Evolutionary conservation across 2,888 invertebrate species (phyloP).

Genomic region (Eulithis prunata): DNA sequence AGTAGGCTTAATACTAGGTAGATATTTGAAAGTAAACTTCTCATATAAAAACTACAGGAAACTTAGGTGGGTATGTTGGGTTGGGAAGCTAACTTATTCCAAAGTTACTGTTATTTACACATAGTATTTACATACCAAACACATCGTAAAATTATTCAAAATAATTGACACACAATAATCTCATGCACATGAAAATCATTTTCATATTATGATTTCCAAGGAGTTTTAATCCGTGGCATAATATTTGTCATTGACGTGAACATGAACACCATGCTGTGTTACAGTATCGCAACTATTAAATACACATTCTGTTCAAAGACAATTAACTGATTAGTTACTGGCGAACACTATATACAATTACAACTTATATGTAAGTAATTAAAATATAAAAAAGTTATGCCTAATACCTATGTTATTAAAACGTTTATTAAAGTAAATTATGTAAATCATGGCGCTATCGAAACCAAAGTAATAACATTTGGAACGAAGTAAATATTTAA

Average conservation of each 20-base stretch:
- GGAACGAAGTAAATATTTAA: constrained; percentile 46
- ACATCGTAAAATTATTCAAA: background rate
- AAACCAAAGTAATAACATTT: constrained; percentile 66
- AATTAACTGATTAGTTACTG: constrained; percentile 8
- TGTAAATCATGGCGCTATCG: constrained; percentile 19
- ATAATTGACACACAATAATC: constrained; percentile 7
- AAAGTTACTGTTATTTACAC: background rate
- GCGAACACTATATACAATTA: background rate
- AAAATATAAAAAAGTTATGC: no score
- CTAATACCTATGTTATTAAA: no score
- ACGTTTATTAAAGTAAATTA: background rate
- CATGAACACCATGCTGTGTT: constrained; percentile 29
- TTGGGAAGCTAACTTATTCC: background rate
- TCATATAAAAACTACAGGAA: background rate
- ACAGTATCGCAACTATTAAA: constrained; percentile 1
- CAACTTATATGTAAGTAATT: no score
- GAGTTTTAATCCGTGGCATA: background rate
- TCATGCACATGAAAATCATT: constrained; percentile 2
- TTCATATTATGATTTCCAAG: background rate
- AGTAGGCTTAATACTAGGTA: no score
- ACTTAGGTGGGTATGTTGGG: background rate
- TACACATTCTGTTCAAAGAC: constrained; percentile 4
- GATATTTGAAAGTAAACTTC: background rate
- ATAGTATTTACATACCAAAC: constrained; percentile 13
- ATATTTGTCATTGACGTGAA: no score